Conservation (phyloP, 2,113 vertebrate genomes). For the Uropsilus gracilis region DNA sequence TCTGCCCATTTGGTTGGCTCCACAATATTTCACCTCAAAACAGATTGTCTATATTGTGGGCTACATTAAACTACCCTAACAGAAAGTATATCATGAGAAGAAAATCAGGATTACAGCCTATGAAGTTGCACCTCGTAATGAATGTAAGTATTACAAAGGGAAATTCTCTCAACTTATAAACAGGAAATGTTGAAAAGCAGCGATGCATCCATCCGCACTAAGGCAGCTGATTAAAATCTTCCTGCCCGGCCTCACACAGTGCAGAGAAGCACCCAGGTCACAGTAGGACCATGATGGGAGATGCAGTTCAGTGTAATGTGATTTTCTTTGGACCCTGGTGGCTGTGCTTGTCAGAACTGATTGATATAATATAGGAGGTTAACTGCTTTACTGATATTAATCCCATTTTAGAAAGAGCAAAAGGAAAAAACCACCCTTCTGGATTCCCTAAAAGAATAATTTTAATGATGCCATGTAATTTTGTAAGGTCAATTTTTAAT, state of each 20-base stretch:
- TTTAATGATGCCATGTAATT: constrained; percentile 2
- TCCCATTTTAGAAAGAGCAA: constrained; percentile 3
- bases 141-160: not conserved
- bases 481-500: not conserved
- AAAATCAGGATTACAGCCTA: not conserved
- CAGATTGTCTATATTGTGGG: not conserved
- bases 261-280: not conserved
- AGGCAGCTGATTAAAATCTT: not conserved
- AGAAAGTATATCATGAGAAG: not conserved
- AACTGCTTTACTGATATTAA: constrained; percentile 34
- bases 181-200: not conserved
- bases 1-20: not conserved
- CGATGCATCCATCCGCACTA: not conserved
- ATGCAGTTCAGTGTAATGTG: too few species aligned
- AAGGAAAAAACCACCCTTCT: not conserved
- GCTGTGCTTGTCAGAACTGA: not conserved
- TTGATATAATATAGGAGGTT: not conserved
- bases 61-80: not conserved
- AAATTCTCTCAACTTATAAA: not conserved
- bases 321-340: not conserved
- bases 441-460: not conserved
- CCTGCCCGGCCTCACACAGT: not conserved
- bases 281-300: not conserved
- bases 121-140: not conserved
- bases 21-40: not conserved